Evolutionary conservation across 2,888 invertebrate species (phyloP).

Genomic region (Scaeva pyrastri): DNA sequence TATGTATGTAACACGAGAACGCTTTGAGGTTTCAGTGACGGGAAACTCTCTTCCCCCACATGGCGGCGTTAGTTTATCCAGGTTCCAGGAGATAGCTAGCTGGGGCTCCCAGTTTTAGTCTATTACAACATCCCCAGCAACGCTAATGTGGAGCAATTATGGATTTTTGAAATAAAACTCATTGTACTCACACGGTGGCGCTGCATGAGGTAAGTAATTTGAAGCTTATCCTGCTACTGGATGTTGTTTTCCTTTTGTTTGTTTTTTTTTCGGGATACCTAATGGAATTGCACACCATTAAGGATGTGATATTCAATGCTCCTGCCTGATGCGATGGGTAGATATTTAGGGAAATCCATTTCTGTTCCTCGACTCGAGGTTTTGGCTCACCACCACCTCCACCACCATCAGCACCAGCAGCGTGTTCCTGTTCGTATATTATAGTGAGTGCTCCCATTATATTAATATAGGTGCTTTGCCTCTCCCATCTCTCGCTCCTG

Average conservation of each 20-base stretch:
- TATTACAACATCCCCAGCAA: background rate
- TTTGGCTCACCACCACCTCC: background rate
- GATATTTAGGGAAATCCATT: slow-evolving; percentile 37
- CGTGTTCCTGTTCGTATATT: background rate
- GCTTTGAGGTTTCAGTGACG: slow-evolving; percentile 11
- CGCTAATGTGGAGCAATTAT: slow-evolving; percentile 53
- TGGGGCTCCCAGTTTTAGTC: background rate
- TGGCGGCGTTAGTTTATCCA: background rate
- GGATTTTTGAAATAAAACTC: slow-evolving; percentile 57
- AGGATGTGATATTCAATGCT: slow-evolving; percentile 43
- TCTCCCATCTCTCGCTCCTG: no score
- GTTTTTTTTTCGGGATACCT: slow-evolving; percentile 19
- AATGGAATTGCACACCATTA: slow-evolving; percentile 57
- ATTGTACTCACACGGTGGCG: slow-evolving; percentile 2
- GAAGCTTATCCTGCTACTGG: slow-evolving; percentile 38
- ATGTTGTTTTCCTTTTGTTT: slow-evolving; percentile 8
- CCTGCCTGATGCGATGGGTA: slow-evolving; percentile 29
- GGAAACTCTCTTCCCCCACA: background rate
- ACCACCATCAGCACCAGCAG: no score
- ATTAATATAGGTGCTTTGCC: background rate
- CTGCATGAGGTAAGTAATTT: slow-evolving; percentile 68
- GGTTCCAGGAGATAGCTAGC: background rate
- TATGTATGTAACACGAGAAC: slow-evolving; percentile 9
- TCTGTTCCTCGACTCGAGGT: slow-evolving; percentile 3
- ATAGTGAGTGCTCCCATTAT: background rate